Percentiles rank a stretch among this genome's conserved stretches.
These are phyloP conservation scores for Rhynchomys soricoides DNA, from an alignment of 2,113 vertebrate genomes.

Conservation along the genomic window DNA sequence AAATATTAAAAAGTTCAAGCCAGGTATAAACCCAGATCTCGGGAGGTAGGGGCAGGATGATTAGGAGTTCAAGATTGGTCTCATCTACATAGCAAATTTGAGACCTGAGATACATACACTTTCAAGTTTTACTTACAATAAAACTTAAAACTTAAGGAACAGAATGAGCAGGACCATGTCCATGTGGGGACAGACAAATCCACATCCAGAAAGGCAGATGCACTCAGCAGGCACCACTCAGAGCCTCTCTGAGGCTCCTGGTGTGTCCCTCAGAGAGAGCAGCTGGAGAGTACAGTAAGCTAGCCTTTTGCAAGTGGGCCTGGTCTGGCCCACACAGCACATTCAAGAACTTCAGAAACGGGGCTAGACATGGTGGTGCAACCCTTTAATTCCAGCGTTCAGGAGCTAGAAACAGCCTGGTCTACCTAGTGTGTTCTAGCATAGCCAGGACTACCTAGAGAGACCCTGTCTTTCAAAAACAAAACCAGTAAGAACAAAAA, in stretches of 20 bases:
- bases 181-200: not conserved
- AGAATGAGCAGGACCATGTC: not conserved
- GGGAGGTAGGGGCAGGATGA: not conserved
- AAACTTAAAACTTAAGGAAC: not conserved
- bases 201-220: not conserved
- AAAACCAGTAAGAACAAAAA: not conserved
- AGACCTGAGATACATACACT: not conserved
- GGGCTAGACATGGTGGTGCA: not conserved
- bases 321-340: not conserved
- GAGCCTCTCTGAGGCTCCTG: too few relatives aligned
- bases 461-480: not conserved
- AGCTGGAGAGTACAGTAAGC: not conserved
- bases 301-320: not conserved
- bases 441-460: not conserved
- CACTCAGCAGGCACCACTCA: not conserved
- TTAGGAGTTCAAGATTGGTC: not conserved
- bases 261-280: not conserved
- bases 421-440: not conserved
- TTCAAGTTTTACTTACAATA: not conserved
- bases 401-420: not conserved
- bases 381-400: not conserved
- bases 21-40: not conserved
- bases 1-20: not conserved
- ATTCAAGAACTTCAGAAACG: constrained; percentile 8
- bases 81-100: not conserved